phyloP scores from a whole-genome alignment of 2,888 invertebrate genomes.

The Pheosia tremula region DNA sequence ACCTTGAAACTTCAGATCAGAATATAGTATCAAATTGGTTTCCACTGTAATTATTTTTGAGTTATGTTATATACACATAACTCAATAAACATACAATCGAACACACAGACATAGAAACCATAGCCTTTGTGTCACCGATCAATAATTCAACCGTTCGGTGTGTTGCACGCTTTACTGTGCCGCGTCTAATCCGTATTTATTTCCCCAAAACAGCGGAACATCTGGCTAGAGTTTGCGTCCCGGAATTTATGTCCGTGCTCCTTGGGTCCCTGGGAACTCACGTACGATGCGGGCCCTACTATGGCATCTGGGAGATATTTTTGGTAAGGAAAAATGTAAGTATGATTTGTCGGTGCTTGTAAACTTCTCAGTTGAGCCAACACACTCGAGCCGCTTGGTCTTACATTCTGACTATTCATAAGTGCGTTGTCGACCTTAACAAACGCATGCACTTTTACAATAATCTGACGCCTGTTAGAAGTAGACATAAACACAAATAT shows the following conservation, averaged over 20 bases:
- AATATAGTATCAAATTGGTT: no score
- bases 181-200: conserved; percentile 79
- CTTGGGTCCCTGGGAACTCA: conserved; percentile 59
- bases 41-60: no score
- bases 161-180: conserved; percentile 57
- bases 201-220: conserved; percentile 77
- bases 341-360: no score
- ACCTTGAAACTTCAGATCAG: no score
- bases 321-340: conserved; percentile 1
- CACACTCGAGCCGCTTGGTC: no score
- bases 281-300: conserved; percentile 47
- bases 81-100: background rate
- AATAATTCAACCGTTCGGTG: conserved; percentile 68
- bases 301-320: conserved; percentile 30
- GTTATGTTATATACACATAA: no score
- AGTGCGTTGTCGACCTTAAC: no score
- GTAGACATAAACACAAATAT: no score
- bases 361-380: no score
- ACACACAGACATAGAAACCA: conserved; percentile 13
- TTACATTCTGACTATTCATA: no score
- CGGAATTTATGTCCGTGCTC: conserved; percentile 73
- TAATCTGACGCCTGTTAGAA: no score
- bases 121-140: conserved; percentile 43
- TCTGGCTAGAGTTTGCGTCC: conserved; percentile 76
- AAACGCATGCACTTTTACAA: no score